Evolutionary conservation across 2,888 invertebrate genomes (phyloP).

Genomic region (Lithodes maja): DNA sequence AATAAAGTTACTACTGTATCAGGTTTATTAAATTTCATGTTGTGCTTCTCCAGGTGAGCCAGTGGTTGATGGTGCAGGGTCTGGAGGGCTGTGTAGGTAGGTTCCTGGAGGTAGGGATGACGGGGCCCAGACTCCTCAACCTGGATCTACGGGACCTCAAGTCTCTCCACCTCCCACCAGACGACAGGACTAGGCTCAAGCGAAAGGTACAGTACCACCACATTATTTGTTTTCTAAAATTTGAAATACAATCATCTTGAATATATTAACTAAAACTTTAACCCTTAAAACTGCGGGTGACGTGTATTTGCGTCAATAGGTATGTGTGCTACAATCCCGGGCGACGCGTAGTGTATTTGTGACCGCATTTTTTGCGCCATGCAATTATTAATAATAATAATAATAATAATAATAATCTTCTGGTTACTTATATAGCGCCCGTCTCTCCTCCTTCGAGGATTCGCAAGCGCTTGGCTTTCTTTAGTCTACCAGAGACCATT

Average conservation of each 20-base stretch:
- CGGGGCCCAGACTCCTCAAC: constrained; percentile 88
- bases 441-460: too few relatives aligned
- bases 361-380: too few relatives aligned
- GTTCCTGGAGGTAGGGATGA: constrained; percentile 91
- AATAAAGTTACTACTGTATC: neutral
- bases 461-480: too few relatives aligned
- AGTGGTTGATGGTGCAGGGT: constrained; percentile 88
- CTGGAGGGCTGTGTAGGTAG: constrained; percentile 91
- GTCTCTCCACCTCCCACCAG: constrained; percentile 84
- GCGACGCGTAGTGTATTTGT: too few relatives aligned
- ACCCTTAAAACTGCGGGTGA: neutral
- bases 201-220: constrained; percentile 77
- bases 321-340: too few relatives aligned
- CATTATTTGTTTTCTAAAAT: neutral
- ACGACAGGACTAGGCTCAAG: constrained; percentile 89
- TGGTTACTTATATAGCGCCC: too few relatives aligned
- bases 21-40: neutral
- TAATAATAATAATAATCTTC: too few relatives aligned
- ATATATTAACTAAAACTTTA: neutral
- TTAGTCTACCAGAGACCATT: too few relatives aligned
- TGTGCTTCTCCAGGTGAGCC: constrained; percentile 83
- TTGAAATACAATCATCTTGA: neutral
- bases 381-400: too few relatives aligned
- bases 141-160: constrained; percentile 95
- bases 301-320: too few relatives aligned